Percentiles rank a stretch among this genome's conserved stretches.
phyloP scores from a whole-genome alignment of 2,797 vertebrate genomes.

The Coilia nasus region DNA sequence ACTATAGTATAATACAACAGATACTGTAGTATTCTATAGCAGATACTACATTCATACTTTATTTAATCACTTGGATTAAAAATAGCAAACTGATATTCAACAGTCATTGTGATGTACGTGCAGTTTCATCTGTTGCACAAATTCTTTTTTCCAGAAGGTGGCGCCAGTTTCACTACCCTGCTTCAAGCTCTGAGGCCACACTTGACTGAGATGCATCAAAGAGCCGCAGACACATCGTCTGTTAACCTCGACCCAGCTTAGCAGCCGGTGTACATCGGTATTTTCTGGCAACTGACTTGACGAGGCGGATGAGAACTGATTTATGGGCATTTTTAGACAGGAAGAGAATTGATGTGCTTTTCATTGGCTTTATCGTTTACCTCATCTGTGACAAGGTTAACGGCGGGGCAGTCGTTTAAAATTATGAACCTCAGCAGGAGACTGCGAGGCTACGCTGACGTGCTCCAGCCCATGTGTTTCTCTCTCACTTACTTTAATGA shows the following conservation, averaged over 20 bases:
- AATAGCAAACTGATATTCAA: too few species aligned
- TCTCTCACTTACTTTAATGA: constrained; percentile 9
- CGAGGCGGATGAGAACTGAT: neutral
- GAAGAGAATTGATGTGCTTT: constrained; percentile 52
- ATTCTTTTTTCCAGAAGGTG: neutral
- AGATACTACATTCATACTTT: too few species aligned
- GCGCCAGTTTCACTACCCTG: neutral
- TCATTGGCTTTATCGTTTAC: constrained; percentile 58
- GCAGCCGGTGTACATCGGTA: neutral
- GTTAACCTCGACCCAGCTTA: neutral
- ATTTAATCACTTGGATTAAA: too few species aligned
- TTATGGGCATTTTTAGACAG: neutral
- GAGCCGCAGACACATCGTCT: neutral
- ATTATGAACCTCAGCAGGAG: constrained; percentile 49
- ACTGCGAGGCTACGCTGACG: neutral
- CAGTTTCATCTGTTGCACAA: too few species aligned
- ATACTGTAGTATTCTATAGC: too few species aligned
- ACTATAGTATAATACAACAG: too few species aligned
- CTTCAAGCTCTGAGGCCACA: neutral
- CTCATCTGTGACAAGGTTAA: constrained; percentile 71
- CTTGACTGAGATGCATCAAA: neutral
- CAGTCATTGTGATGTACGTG: too few species aligned
- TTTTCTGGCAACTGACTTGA: neutral
- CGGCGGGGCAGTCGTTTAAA: constrained; percentile 63
- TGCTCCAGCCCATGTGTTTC: neutral